These are phyloP conservation scores for Scatophagus argus DNA, from an alignment of 2,113 vertebrate genomes.

Conservation along the genomic window DNA sequence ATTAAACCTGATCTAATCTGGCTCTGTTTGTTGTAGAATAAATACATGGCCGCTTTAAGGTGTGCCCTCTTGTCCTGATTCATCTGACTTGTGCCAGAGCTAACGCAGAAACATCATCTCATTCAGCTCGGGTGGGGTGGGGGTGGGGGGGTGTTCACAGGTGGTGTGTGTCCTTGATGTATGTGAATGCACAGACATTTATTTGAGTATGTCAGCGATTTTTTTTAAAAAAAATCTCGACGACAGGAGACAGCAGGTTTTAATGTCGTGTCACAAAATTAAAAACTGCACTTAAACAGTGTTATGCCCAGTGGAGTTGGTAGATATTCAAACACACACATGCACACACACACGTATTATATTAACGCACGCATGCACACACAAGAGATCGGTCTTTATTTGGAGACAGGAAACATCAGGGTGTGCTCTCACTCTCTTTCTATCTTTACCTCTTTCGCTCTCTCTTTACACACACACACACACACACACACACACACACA, in stretches of 20 bases:
- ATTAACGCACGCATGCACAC: background rate
- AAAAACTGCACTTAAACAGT: background rate
- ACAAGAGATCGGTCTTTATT: constrained; percentile 59
- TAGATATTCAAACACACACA: background rate
- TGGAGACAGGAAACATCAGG: constrained; percentile 73
- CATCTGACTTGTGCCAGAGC: constrained; percentile 3
- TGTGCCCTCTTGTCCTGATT: constrained; percentile 9
- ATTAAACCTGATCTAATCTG: constrained; percentile 38
- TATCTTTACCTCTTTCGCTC: constrained; percentile 36
- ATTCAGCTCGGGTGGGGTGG: too few species aligned
- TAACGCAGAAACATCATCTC: background rate
- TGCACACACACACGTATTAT: background rate
- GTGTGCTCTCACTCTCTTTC: constrained; percentile 61
- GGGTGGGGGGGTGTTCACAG: too few species aligned
- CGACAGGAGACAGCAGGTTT: background rate
- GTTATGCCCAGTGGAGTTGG: background rate
- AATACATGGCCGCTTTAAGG: background rate
- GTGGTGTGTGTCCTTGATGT: background rate
- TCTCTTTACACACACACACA: background rate
- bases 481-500: constrained; percentile 31
- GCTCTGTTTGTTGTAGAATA: background rate
- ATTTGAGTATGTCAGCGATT: constrained; percentile 14
- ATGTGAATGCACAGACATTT: background rate
- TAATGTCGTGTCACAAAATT: constrained; percentile 8
- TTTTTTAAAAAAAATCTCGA: constrained; percentile 9